A percentile compares a stretch with the other conserved stretches of the same genome.
Evolutionary conservation across 2,113 vertebrate species (phyloP).

Genomic region (Lepisosteus osseus): DNA sequence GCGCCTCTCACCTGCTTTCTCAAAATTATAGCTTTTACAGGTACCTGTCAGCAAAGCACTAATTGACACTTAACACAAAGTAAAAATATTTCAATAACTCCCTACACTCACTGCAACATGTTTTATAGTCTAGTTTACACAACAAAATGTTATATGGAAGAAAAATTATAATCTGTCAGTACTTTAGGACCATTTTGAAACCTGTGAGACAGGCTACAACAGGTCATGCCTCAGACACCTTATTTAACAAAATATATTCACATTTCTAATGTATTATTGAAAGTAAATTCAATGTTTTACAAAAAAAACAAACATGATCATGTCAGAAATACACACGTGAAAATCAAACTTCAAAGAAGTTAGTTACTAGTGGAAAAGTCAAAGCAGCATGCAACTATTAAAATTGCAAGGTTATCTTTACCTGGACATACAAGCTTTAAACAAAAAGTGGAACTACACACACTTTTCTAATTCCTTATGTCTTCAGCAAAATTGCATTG

Average conservation of each 20-base stretch:
- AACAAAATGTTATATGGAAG: neutral
- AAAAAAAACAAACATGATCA: slow-evolving; percentile 12
- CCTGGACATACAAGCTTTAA: too few species aligned
- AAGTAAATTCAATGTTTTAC: neutral
- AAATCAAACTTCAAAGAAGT: slow-evolving; percentile 28
- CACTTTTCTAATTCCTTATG: too few species aligned
- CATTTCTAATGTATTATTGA: neutral
- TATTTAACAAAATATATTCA: neutral
- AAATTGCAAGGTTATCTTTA: too few species aligned
- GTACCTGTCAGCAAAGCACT: too few species aligned
- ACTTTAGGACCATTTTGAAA: neutral
- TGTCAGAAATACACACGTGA: slow-evolving; percentile 14
- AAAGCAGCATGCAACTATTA: slow-evolving; percentile 20
- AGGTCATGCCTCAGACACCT: neutral
- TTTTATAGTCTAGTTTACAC: neutral
- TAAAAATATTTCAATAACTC: too few species aligned
- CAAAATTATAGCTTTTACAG: too few species aligned
- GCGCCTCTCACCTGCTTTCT: neutral
- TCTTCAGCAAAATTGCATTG: too few species aligned
- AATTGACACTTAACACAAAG: too few species aligned
- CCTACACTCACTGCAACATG: neutral
- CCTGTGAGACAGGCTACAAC: neutral
- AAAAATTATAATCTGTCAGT: too few species aligned
- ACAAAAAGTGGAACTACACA: too few species aligned
- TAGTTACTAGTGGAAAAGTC: slow-evolving; percentile 15